These are phyloP conservation scores for Sialia sialis DNA, from an alignment of 2,113 vertebrate species.

Conservation along the genomic window DNA sequence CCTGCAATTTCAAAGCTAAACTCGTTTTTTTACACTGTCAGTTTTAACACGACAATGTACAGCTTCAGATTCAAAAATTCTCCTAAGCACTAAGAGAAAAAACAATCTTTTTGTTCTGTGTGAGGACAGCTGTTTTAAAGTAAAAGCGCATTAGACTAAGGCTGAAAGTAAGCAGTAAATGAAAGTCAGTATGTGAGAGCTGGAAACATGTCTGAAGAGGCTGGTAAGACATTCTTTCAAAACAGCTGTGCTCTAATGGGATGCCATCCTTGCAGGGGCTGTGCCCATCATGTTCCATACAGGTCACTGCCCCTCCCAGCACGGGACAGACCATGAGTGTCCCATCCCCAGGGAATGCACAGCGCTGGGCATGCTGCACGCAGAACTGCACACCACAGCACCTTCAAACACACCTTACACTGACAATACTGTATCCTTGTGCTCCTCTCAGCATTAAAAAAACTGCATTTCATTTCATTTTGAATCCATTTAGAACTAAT, in stretches of 20 bases:
- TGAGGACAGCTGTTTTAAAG: neutral
- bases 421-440: neutral
- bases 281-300: neutral
- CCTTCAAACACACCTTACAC: neutral
- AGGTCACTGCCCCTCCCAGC: neutral
- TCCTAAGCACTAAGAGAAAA: neutral
- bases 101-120: neutral
- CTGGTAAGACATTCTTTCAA: neutral
- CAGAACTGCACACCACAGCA: neutral
- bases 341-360: neutral
- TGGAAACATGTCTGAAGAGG: neutral
- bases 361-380: neutral
- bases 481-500: neutral
- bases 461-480: rapidly evolving
- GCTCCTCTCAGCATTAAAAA: neutral
- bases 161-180: neutral
- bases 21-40: too few relatives aligned
- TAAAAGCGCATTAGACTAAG: neutral
- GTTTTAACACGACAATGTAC: neutral
- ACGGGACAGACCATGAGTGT: rapidly evolving
- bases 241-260: neutral
- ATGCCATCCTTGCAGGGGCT: neutral
- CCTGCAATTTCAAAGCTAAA: neutral
- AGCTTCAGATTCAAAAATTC: neutral
- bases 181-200: neutral